Evolutionary conservation across 2,113 vertebrate species (phyloP).

Genomic region (Xenopus borealis): DNA sequence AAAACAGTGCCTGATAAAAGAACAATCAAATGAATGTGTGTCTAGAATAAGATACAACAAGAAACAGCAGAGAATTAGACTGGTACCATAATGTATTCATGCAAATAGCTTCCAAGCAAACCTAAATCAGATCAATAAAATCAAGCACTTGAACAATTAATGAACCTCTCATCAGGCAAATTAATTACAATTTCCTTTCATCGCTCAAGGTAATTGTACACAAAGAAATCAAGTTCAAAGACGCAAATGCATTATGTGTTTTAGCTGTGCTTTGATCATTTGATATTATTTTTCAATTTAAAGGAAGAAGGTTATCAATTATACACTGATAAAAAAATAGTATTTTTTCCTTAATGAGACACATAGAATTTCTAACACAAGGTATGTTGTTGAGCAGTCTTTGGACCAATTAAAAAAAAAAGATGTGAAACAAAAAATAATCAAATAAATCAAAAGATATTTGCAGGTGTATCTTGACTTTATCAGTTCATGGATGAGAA

Average conservation of each 20-base stretch:
- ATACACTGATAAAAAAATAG: conserved; percentile 9
- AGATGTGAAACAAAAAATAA: too few species aligned
- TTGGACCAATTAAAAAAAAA: too few species aligned
- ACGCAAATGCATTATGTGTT: conserved; percentile 38
- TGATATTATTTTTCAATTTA: conserved; percentile 34
- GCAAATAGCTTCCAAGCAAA: conserved; percentile 37
- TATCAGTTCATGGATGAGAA: conserved; percentile 58
- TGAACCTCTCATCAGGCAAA: conserved; percentile 43
- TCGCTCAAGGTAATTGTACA: conserved; percentile 45
- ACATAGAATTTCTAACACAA: too few species aligned
- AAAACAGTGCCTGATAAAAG: not conserved
- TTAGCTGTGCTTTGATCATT: conserved; percentile 48
- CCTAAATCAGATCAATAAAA: conserved; percentile 29
- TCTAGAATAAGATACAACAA: conserved; percentile 5
- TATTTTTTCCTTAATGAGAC: not conserved
- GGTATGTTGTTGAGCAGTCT: too few species aligned
- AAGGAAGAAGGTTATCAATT: conserved; percentile 16
- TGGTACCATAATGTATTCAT: conserved; percentile 39
- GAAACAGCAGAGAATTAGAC: conserved; percentile 6
- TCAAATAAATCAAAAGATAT: conserved; percentile 30
- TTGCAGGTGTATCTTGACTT: not conserved
- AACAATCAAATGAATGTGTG: conserved; percentile 1
- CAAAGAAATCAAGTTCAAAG: conserved; percentile 47
- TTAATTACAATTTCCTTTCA: conserved; percentile 43
- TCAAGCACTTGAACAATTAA: conserved; percentile 32